Evolutionary conservation across 1,140 invertebrate species (phyloP).

Genomic region (Portunus trituberculatus): DNA sequence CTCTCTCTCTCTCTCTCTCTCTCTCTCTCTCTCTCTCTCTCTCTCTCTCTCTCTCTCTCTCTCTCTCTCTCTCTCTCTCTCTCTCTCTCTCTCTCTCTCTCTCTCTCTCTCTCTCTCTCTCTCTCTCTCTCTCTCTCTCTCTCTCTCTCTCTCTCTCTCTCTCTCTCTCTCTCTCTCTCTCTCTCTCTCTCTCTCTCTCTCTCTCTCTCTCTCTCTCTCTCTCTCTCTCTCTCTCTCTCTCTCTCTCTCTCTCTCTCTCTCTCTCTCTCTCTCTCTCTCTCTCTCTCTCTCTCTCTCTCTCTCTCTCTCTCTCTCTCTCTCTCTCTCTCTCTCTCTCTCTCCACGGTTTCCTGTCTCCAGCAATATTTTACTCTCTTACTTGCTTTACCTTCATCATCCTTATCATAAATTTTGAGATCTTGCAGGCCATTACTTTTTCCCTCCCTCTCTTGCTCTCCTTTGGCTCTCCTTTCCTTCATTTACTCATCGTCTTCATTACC

Average conservation of each 20-base stretch:
- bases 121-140: too few species aligned
- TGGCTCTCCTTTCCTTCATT: not conserved
- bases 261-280: constrained; percentile 20
- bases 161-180: too few species aligned
- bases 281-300: constrained; percentile 20
- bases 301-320: constrained; percentile 20
- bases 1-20: constrained; percentile 20
- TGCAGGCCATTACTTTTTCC: constrained; percentile 38
- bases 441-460: not conserved
- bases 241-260: constrained; percentile 11
- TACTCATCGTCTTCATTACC: not conserved
- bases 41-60: constrained; percentile 20
- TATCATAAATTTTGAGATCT: constrained; percentile 45
- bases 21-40: constrained; percentile 20
- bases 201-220: not conserved
- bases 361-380: not conserved
- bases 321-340: constrained; percentile 20
- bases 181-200: too few species aligned
- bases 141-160: too few species aligned
- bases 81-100: too few species aligned
- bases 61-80: constrained; percentile 20
- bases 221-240: constrained; percentile 3
- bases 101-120: too few species aligned
- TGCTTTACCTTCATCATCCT: not conserved
- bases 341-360: not conserved